Evolutionary conservation across 1,140 invertebrate genomes (phyloP), one percentile per base, ranked within the genome.

Genomic region (Lamellibrachia luymesi): DNA sequence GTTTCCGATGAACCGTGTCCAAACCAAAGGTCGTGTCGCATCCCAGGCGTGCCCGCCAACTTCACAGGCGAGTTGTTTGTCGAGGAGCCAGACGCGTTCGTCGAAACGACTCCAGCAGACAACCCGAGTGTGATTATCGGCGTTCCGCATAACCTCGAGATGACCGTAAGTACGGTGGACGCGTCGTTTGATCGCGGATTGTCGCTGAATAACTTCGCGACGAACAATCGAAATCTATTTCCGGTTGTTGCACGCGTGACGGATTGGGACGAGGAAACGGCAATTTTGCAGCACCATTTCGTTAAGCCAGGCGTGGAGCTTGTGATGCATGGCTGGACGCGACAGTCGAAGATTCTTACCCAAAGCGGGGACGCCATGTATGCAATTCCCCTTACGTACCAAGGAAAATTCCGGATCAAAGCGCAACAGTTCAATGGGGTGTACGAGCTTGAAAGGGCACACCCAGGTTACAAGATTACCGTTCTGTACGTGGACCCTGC

Each of bases 291-390:
- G 92, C 93, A 93, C 90, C 93, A 93, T 50, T 89, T 90, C 50
- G 56, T 93, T 51, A 51, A 51, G 27, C 92, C 92, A 13, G 93
- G 92, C 4, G 92, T 92, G 27, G 56, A 93, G 56, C 80, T 93
- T 49, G 93, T 93, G 27, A 90, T 93, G 25, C 93, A 93, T 64
- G 93, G 93, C 25, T 93, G 93, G 93, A 93, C 93, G 13, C 49
- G 90, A 38, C 93, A 93, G 49, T 93, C 92, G 49, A 93, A 93
- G 90, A 51, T 93, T 2, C 92, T 93, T 8, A 92, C 93, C 17
- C 49, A 27, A n/a, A 38, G 89, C 50, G 92, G 22, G 22, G 92
- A 92, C 17, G 27, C 51, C 4, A 27, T 93, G 80, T 93, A 92
- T 51, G 92, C 92, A 50, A 92, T 93, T 10, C 93, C 93, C 27